Evolutionary conservation across 1,140 invertebrate genomes (phyloP), one percentile per base, ranked within the genome.

Genomic region (Orius laevigatus): DNA sequence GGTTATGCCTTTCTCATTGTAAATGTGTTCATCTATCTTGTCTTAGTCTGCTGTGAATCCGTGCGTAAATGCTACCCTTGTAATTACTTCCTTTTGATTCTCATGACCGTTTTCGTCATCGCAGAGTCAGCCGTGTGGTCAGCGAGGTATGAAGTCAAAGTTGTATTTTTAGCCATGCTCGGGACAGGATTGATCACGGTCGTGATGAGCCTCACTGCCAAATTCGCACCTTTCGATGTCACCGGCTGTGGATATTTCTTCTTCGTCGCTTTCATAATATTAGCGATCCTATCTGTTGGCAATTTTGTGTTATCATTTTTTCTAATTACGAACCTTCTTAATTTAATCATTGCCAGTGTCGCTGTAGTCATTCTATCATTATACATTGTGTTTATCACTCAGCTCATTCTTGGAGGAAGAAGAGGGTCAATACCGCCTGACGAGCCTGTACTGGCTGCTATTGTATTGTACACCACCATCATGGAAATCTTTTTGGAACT

Each of bases 191-290:
- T 25, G 3, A 45, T 45, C 5, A 45, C 43, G 9, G 5, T 33
- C 12, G 11, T 33, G 2, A 18, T 45, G 11, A 12, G 19, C 6
- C 4, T 32, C 3, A 4, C 32, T 12, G 43, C 43, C 2, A 45
- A 45, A 12, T 32, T 45, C 11, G 9, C 19, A 11, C 43, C 43
- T 3, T 45, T 18, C 10, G 43, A 45, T 31, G 43, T 45, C 6
- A 45, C 43, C 4, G 43, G 43, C 3, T 45, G 43, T n/a, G 43
- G 43, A 6, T 31, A 31, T n/a, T 32, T 45, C 43, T n/a, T 45
- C 11, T 5, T 25, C 12, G 25, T 45, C 11, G 43, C 10, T n/a
- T 25, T 32, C 43, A 25, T 31, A n/a, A 31, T 31, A n/a, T 5
- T 45, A 5, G 3, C n/a, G 2, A 12, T 33, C n/a, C 6, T 32